A percentile compares a stretch with the other conserved stretches of the same genome.
Conservation (phyloP, 35 echinoderm and acorn worm species). For the Ophiothrix spiculata region DNA sequence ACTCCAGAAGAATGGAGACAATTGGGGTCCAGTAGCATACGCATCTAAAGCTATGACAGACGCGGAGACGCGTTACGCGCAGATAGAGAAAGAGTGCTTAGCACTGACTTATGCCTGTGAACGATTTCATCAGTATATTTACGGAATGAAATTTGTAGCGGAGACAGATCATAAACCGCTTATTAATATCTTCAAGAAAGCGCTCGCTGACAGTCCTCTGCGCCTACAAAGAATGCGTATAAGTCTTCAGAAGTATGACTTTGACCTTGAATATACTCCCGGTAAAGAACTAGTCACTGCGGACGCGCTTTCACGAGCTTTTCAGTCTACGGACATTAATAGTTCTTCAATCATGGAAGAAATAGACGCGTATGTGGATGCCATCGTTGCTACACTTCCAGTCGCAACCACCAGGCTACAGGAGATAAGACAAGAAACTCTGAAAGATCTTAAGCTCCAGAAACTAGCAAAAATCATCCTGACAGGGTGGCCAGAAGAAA, state of each 20-base stretch:
- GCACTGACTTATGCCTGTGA: slow-evolving; percentile 55
- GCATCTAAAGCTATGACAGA: slow-evolving; percentile 42
- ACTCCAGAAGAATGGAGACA: slow-evolving; percentile 34
- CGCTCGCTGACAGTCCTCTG: slow-evolving; percentile 64
- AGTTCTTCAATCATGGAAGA: not conserved
- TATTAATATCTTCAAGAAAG: slow-evolving; percentile 42
- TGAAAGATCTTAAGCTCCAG: slow-evolving; percentile 21
- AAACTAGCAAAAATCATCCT: slow-evolving; percentile 10
- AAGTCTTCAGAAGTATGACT: slow-evolving; percentile 57
- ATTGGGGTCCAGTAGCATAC: slow-evolving; percentile 52
- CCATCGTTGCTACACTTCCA: not conserved
- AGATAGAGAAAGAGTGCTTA: slow-evolving; percentile 52
- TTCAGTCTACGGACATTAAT: too few relatives aligned
- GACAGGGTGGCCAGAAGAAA: slow-evolving; percentile 27
- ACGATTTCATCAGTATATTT: slow-evolving; percentile 42
- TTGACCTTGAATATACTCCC: slow-evolving; percentile 34
- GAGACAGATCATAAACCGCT: slow-evolving; percentile 66
- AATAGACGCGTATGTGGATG: not conserved
- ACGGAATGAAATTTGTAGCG: not conserved
- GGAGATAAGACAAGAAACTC: slow-evolving; percentile 25
- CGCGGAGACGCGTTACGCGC: slow-evolving; percentile 41
- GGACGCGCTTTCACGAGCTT: slow-evolving; percentile 18
- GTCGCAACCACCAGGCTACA: not conserved
- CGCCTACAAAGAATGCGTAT: slow-evolving; percentile 58
- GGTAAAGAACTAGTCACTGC: slow-evolving; percentile 17